Base-by-base conservation (phyloP, 2,797 vertebrate genomes). In the Nannoperca australis region DNA sequence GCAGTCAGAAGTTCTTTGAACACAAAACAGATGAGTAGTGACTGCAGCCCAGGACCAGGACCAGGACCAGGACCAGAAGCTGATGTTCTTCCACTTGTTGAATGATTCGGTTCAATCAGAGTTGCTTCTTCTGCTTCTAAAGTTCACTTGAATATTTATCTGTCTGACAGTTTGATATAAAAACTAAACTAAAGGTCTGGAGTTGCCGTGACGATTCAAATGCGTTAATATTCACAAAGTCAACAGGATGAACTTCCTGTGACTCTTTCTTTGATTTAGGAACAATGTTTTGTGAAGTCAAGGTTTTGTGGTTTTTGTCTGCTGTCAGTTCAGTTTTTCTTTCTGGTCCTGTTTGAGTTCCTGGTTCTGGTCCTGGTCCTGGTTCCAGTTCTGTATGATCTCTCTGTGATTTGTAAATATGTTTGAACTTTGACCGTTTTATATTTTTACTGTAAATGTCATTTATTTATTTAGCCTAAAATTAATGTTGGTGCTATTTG, bases 391-490 rank as follows among this genome's bases (percentile, higher is more conserved):
- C 66, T 47, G 56, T 59, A 53, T 75, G 36, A 45, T 75, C 76
- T 71, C 75, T 85, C 63, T 78, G 70, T 84, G 88, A 81, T 88
- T 85, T 94, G 93, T 94, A 94, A 92, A 94, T 94, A 92, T 79
- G 89, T 91, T 93, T 92, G 88, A 87, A 85, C 90, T 83, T 83
- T 68, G 58, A 77, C 81, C 73, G 79, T 89, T 91, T 92, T 91
- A 88, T 92, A 90, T 92, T 92, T 92, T 79, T 91, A 89, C 83
- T 94, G 88, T 93, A 94, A 92, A 93, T 94, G 89, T 90, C 82
- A 83, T 91, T 83, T 95, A 95, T 95, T 95, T 95, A 95, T 95
- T 95, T 93, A 90, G 93, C 62, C 86, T 84, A 79, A 80, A 79
- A 73, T 90, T 80, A 87, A 86, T 88, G 79, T 92, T 84, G 90